Base-by-base conservation (phyloP, 1,140 invertebrate genomes). In the Tenebrio molitor region DNA sequence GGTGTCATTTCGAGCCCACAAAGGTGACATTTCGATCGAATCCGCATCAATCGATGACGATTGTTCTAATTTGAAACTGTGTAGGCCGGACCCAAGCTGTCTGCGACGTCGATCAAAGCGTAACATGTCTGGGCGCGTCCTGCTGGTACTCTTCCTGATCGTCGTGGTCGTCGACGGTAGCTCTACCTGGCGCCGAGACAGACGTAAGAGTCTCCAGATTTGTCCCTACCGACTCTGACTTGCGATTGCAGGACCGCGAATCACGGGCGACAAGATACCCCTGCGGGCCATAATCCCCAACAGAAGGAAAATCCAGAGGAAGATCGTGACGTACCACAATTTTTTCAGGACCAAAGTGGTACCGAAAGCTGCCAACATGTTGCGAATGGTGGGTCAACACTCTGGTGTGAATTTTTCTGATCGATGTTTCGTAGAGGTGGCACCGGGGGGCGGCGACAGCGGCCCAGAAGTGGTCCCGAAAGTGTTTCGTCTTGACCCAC, bases 341-440 rank as follows among this genome's bases (percentile, higher is more conserved):
- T 91, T 89, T 77, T 93, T 93, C 81, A 85, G 93, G 41, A 86
- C 88, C 0, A 89, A 88, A 79, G 93, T 95, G 12, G 83, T 87
- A 62, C 93, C 93, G 0, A 83, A 87, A 12, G 92, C 92, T 2
- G 85, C 90, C n/a, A 92, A 95, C 82, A 95, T 95, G 93, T 84
- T 94, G 12, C 81, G 87, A 73, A 93, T 95, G 93, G 92, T 95
- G 5, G 21, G 10, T 29, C 41, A 42, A 12, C 16, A 65, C 34
- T 4, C 2, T 39, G 2, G n/a, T 46, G n/a, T 17, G 0, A 17
- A 14, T 14, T 65, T 10, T 63, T 63, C 14, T 39, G 15, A 39
- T 41, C 10, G 3, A 6, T 29, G 4, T 65, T 73, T 82, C 83
- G 21, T 83, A 94, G 92, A 90, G 87, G 67, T 94, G 92, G 92